These are phyloP conservation scores for Busseola fusca DNA, from an alignment of 2,888 invertebrate species.

Conservation along the genomic window DNA sequence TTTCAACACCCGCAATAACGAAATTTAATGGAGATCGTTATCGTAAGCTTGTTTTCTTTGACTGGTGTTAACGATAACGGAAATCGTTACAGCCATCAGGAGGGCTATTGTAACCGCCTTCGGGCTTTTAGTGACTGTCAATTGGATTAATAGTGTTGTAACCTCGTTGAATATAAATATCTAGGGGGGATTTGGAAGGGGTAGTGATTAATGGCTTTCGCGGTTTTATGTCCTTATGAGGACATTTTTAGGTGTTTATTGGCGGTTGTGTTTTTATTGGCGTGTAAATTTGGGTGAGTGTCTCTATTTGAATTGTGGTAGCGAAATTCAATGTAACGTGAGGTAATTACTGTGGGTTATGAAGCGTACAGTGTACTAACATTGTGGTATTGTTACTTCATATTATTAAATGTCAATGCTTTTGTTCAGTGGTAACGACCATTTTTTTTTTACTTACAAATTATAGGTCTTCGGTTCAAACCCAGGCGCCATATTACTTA, in stretches of 20 bases:
- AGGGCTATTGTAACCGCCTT: conserved; percentile 60
- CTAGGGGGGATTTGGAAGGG: conserved; percentile 11
- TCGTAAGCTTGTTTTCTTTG: conserved; percentile 59
- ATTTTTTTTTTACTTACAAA: too few relatives aligned
- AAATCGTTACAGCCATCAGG: conserved; percentile 58
- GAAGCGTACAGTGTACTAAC: too few relatives aligned
- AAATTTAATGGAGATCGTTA: conserved; percentile 60
- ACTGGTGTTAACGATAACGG: conserved; percentile 64
- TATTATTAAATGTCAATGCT: not conserved
- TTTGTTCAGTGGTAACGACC: not conserved
- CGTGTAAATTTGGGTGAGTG: conserved; percentile 24
- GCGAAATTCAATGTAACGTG: conserved; percentile 12
- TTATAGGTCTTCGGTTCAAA: too few relatives aligned
- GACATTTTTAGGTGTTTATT: conserved; percentile 41
- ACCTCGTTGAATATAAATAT: conserved; percentile 56
- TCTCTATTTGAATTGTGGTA: conserved; percentile 37
- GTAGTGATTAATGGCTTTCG: conserved; percentile 44
- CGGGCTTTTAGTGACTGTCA: conserved; percentile 64
- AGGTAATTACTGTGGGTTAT: conserved; percentile 16
- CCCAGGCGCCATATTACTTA: too few relatives aligned
- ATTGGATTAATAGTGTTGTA: conserved; percentile 65
- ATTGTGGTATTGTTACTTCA: not conserved
- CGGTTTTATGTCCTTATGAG: conserved; percentile 38
- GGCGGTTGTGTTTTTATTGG: conserved; percentile 37
- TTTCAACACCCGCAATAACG: conserved; percentile 49